Base-by-base conservation (phyloP, 2,888 invertebrate genomes). In the Achlya flavicornis region DNA sequence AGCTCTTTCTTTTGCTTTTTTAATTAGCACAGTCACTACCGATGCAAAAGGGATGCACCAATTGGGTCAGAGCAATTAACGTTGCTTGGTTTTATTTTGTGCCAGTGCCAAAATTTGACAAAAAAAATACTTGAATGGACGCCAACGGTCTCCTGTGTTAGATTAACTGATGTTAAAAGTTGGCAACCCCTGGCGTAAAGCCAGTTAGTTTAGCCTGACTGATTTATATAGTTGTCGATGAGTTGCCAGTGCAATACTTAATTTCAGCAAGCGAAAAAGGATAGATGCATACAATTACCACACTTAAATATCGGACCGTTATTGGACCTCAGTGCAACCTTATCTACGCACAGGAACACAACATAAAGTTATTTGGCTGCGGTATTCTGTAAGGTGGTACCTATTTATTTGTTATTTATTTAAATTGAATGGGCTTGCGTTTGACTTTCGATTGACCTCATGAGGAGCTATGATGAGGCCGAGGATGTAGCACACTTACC, bases 141-240 rank as follows among this genome's bases (percentile, higher is more conserved):
- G 91, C 90, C 90, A 91, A 83, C 81, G 73, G 77, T 71, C 71
- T 74, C 69, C 77, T 76, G 80, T 77, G 85, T 87, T 89, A 90
- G 90, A 91, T 90, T 90, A 89, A 89, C 85, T 88, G 88, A 87
- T 88, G 90, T 85, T 88, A 88, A 88, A 88, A 89, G 82, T 86
- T 86, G 78, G 81, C 79, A 76, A 75, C 78, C 69, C 67, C 79
- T 88, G 88, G 87, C 87, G 62, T 4, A 14, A 61, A 66, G 85
- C 86, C 86, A 86, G 75, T 73, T 74, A 61, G 70, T 41, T 43
- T 60, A 68, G 71, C 69, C 73, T 77, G 79, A 77, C 83, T 86
- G 87, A 88, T 89, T 88, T 87, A 89, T 83, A 61, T 65, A 65
- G 64, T 63, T 65, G 68, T 67, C 68, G 67, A 60, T 59, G 38